Conservation (phyloP, 2,797 vertebrate species). For the Aphelocoma californica region DNA sequence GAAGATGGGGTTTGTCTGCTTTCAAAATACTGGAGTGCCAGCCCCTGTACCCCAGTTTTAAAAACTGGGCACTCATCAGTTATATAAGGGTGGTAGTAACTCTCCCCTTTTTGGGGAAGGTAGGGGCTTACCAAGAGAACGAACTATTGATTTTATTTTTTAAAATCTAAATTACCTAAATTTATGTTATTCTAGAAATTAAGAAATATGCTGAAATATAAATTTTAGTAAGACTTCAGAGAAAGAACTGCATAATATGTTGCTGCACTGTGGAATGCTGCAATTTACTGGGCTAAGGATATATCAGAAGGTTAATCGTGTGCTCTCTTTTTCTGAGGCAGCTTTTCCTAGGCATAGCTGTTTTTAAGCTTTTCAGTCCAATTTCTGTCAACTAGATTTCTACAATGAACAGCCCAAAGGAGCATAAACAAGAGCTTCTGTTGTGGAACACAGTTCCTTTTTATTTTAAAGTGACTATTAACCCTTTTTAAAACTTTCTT, state of each 20-base stretch:
- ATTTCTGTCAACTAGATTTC: slow-evolving; percentile 22
- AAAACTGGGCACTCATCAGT: background rate
- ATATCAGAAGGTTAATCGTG: background rate
- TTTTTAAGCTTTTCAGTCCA: slow-evolving; percentile 26
- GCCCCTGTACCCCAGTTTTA: background rate
- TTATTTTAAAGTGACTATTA: background rate
- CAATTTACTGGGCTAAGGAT: background rate
- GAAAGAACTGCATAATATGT: background rate
- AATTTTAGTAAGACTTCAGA: background rate
- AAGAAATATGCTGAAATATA: background rate
- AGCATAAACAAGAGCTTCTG: slow-evolving; percentile 36
- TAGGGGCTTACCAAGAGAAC: background rate
- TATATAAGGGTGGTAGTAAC: background rate
- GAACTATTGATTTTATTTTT: background rate
- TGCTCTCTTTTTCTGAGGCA: background rate
- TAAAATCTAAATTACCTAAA: background rate
- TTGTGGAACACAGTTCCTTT: slow-evolving; percentile 8
- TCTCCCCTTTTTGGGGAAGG: background rate
- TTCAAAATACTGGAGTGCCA: background rate
- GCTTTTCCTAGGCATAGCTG: background rate
- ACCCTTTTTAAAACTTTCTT: slow-evolving; percentile 35
- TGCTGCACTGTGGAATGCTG: background rate
- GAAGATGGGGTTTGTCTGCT: background rate
- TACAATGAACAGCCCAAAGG: slow-evolving; percentile 4
- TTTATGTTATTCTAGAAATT: background rate